Conservation (phyloP, 2,113 vertebrate species). For the Zapornia atra region DNA sequence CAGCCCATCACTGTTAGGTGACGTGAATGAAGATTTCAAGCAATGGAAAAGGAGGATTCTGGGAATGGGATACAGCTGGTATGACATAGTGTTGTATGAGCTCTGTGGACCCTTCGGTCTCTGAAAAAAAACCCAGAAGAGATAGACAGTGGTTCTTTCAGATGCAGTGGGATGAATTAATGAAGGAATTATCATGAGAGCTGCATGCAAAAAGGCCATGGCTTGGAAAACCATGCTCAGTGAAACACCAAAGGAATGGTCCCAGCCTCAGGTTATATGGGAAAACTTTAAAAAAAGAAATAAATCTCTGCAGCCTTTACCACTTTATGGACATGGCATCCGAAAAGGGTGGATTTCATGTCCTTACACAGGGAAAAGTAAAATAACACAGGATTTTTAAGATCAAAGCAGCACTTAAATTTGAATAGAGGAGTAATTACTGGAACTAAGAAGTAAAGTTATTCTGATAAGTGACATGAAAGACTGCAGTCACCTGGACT, state of each 20-base stretch:
- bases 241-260: not conserved
- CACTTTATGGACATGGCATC: not conserved
- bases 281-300: not conserved
- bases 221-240: not conserved
- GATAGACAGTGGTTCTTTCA: not conserved
- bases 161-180: not conserved
- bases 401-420: not conserved
- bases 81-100: not conserved
- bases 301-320: not conserved
- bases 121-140: not conserved
- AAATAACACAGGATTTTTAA: not conserved
- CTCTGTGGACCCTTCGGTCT: accelerated
- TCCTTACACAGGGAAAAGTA: not conserved
- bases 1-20: not conserved
- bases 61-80: not conserved
- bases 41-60: not conserved
- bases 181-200: not conserved
- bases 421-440: not conserved
- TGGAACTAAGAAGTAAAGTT: not conserved
- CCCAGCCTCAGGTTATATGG: not conserved
- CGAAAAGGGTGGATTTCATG: not conserved
- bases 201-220: not conserved
- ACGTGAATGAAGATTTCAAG: not conserved
- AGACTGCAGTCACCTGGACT: not conserved
- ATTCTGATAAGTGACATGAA: not conserved